phyloP scores from a whole-genome alignment of 2,797 vertebrate genomes.

The Apodemus agrarius region DNA sequence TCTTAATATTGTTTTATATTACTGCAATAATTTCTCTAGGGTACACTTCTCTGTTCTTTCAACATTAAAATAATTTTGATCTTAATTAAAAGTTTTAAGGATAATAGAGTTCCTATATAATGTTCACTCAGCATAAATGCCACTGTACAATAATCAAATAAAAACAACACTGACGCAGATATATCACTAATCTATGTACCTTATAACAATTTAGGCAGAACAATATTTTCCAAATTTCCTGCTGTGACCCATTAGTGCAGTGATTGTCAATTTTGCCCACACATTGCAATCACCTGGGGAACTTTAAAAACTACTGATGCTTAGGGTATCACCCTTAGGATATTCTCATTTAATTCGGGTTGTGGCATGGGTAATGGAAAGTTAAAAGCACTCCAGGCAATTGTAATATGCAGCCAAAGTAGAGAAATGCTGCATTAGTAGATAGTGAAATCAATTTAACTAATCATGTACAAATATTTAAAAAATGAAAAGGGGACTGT shows the following conservation, averaged over 20 bases:
- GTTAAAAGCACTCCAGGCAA: constrained; percentile 25
- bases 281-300: background rate
- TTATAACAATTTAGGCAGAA: background rate
- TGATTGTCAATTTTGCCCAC: background rate
- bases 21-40: constrained; percentile 26
- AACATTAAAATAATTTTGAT: constrained; percentile 32
- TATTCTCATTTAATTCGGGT: background rate
- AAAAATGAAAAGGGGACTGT: background rate
- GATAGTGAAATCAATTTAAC: constrained; percentile 26
- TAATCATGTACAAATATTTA: constrained; percentile 10
- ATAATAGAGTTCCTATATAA: background rate
- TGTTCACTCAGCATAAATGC: background rate
- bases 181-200: background rate
- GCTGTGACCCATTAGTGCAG: background rate
- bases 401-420: constrained; percentile 6
- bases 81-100: constrained; percentile 32
- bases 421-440: constrained; percentile 18
- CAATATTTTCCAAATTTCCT: background rate
- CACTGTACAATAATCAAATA: constrained; percentile 1
- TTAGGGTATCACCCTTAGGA: background rate
- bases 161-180: background rate
- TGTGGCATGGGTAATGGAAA: constrained; percentile 14
- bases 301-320: background rate
- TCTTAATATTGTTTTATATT: background rate
- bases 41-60: background rate